A percentile compares a stretch with the other conserved stretches of the same genome.
Conservation (phyloP, 2,888 invertebrate species). For the Gastrophysa polygoni region DNA sequence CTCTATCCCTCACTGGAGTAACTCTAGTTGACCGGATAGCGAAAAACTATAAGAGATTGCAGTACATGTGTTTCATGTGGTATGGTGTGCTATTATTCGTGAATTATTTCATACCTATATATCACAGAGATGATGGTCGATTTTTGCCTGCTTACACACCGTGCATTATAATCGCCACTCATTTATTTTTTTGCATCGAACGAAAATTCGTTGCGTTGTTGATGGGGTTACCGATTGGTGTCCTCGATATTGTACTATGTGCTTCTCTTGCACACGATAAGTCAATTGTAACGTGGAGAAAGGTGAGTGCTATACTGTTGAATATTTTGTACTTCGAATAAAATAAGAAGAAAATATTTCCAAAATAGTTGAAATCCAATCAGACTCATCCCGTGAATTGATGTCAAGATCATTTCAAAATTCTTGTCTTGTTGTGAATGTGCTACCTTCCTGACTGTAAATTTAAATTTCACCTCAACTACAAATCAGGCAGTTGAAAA, state of each 20-base stretch:
- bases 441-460: too few relatives aligned
- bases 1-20: slow-evolving; percentile 58
- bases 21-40: slow-evolving; percentile 58
- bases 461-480: too few relatives aligned
- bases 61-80: slow-evolving; percentile 54
- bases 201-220: slow-evolving; percentile 73
- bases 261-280: not conserved
- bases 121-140: slow-evolving; percentile 61
- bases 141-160: slow-evolving; percentile 74
- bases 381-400: too few relatives aligned
- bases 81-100: slow-evolving; percentile 58
- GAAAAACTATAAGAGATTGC: slow-evolving; percentile 32
- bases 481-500: too few relatives aligned
- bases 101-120: slow-evolving; percentile 72
- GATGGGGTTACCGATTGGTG: slow-evolving; percentile 71
- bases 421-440: too few relatives aligned
- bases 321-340: too few relatives aligned
- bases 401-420: too few relatives aligned
- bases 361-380: too few relatives aligned
- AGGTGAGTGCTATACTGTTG: slow-evolving; percentile 54
- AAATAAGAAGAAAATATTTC: too few relatives aligned
- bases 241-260: slow-evolving; percentile 60
- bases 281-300: slow-evolving; percentile 51
- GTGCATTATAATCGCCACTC: slow-evolving; percentile 77
- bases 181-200: slow-evolving; percentile 83